These are phyloP conservation scores for Aspiorhynchus laticeps DNA, from an alignment of 2,113 vertebrate genomes.

Conservation along the genomic window DNA sequence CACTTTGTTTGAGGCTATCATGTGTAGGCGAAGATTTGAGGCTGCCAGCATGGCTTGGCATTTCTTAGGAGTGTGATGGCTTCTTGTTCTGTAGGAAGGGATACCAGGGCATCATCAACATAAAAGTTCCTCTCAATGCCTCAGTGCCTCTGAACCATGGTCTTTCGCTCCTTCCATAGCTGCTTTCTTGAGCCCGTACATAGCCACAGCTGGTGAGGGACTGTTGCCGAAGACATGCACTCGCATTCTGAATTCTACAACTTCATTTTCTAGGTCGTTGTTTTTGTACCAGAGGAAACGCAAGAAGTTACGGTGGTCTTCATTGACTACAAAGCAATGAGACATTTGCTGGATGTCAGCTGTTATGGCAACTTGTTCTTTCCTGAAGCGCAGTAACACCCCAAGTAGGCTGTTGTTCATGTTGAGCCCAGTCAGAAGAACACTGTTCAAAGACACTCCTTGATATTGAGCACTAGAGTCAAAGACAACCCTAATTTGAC, in stretches of 20 bases:
- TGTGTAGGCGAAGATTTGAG: no score
- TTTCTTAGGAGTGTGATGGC: no score
- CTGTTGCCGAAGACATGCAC: not conserved
- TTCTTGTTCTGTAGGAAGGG: no score
- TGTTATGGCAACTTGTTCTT: not conserved
- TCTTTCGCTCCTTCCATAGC: no score
- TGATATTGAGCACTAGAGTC: not conserved
- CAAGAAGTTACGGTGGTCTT: not conserved
- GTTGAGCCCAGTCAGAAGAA: not conserved
- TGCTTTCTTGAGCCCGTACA: no score
- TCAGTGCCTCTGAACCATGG: no score
- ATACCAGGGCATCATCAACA: no score
- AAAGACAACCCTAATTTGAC: not conserved
- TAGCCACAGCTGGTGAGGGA: no score
- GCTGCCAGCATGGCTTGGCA: no score
- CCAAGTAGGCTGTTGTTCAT: conserved; percentile 27
- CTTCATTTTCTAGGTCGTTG: not conserved
- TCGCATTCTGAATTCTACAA: not conserved
- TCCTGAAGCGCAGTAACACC: conserved; percentile 22
- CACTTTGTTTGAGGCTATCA: not conserved
- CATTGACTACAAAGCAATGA: not conserved
- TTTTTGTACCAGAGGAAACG: conserved; percentile 13
- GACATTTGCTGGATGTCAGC: conserved; percentile 8
- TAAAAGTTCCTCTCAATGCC: no score
- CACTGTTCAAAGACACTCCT: conserved; percentile 1